phyloP scores from a whole-genome alignment of 1,140 invertebrate genomes.

The Ephestia elutella region DNA sequence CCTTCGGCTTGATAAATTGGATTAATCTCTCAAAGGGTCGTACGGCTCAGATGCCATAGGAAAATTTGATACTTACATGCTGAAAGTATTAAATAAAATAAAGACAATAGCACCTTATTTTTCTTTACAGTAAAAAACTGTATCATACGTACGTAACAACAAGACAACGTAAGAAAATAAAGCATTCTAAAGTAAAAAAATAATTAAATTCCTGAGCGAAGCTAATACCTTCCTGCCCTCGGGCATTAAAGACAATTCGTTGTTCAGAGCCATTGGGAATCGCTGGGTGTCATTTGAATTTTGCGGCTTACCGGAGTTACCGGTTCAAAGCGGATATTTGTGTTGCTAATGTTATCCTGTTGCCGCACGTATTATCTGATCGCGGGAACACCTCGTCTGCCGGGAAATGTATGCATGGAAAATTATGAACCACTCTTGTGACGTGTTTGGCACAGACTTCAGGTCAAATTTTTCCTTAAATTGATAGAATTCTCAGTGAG shows the following conservation, averaged over 20 bases:
- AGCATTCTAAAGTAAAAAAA: background rate
- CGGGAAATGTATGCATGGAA: constrained; percentile 5
- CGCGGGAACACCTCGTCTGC: background rate
- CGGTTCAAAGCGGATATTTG: constrained; percentile 7
- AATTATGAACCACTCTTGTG: background rate
- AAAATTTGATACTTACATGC: too few species aligned
- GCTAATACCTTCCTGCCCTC: constrained; percentile 3
- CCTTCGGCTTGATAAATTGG: background rate
- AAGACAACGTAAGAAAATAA: background rate
- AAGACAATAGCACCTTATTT: too few species aligned
- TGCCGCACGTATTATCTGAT: constrained; percentile 3
- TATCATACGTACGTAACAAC: too few species aligned
- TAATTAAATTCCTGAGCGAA: background rate
- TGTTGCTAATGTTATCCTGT: constrained; percentile 13
- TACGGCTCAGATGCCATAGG: background rate
- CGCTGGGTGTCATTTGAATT: constrained; percentile 5
- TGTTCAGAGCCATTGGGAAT: background rate
- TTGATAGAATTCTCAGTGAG: background rate
- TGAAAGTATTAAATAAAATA: too few species aligned
- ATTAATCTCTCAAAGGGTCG: constrained; percentile 1
- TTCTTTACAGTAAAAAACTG: too few species aligned
- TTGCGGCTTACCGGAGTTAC: constrained; percentile 8
- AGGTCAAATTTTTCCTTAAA: background rate
- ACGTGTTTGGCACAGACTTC: background rate
- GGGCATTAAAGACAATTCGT: constrained; percentile 6